These are phyloP conservation scores for Nomada flava DNA, from an alignment of 2,888 invertebrate genomes.

Conservation along the genomic window DNA sequence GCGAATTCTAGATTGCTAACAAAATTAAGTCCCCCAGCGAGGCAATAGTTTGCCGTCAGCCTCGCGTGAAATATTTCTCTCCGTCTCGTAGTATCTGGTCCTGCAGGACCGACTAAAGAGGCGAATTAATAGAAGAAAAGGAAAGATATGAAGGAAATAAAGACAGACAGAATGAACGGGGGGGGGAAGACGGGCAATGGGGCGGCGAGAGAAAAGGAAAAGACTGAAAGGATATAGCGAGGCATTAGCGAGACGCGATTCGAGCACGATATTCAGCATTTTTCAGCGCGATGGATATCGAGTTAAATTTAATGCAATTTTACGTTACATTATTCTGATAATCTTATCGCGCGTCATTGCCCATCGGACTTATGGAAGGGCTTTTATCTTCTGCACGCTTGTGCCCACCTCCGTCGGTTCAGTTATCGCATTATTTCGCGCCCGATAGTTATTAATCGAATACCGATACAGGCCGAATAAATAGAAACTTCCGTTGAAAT, in stretches of 20 bases:
- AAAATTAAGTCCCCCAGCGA: slow-evolving; percentile 59
- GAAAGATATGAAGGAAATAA: neutral
- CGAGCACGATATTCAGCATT: slow-evolving; percentile 62
- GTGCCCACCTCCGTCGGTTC: slow-evolving; percentile 43
- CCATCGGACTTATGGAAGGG: slow-evolving; percentile 66
- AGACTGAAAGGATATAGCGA: slow-evolving; percentile 4
- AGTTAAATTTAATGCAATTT: slow-evolving; percentile 70
- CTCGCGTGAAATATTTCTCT: slow-evolving; percentile 63
- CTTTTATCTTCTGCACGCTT: slow-evolving; percentile 63
- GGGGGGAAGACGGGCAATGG: neutral
- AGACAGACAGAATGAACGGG: neutral
- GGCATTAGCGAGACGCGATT: slow-evolving; percentile 60
- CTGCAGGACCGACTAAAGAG: slow-evolving; percentile 2
- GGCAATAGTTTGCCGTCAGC: slow-evolving; percentile 65
- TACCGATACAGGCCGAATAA: slow-evolving; percentile 54
- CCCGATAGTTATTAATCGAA: slow-evolving; percentile 66
- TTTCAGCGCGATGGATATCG: slow-evolving; percentile 67
- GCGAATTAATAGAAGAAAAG: neutral
- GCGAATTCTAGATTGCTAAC: slow-evolving; percentile 66
- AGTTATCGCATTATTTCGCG: slow-evolving; percentile 62
- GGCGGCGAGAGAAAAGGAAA: neutral
- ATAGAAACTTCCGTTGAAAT: slow-evolving; percentile 53
- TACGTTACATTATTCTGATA: slow-evolving; percentile 72
- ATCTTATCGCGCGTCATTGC: slow-evolving; percentile 71
- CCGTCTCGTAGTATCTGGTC: slow-evolving; percentile 32